Evolutionary conservation across 2,113 vertebrate genomes (phyloP), one percentile per base, ranked within the genome.

Genomic region (Apeltes quadracus): DNA sequence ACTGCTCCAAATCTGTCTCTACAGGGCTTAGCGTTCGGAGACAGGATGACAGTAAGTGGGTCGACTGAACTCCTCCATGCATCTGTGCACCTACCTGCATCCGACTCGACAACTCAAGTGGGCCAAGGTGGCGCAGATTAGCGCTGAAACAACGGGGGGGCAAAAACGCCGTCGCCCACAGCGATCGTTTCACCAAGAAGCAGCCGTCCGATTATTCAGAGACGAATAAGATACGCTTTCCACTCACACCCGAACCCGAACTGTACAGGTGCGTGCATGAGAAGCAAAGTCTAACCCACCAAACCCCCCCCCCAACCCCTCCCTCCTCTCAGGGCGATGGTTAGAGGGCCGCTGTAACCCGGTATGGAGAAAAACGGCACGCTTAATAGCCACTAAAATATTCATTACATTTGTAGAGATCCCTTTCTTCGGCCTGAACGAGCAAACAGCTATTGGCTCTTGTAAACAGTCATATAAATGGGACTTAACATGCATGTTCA

Each of bases 41-140:
- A 81, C 64, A 75, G 76, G 43, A 72, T 79, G 79, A 77, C 79
- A 75, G 76, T 75, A 89, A 88, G 79, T 83, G 77, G 87, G 87
- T 87, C 76, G 46, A 78, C 75, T 80, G 55, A 69, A 83, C 78
- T 82, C 46, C 41, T 70, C 56, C 63, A 58, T 73, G 69, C 72
- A 67, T 65, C 62, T 72, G 57, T 59, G 63, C 34, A 41, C 72
- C 59, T 71, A 75, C 68, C 75, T 75, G 69, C 61, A 76, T 82
- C 67, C 69, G 73, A 69, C 38, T 55, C 70, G 75, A 80, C n/a
- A 14, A 71, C 43, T 57, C 69, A 78, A 77, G 61, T 43, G 58
- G 69, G 72, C 70, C 73, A 57, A 43, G 66, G 84, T 69, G 64
- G 41, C 29, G 38, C 6, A 59, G 64, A 80, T 77, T 59, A 76